These are phyloP conservation scores for Coccyzus lansbergi DNA, from an alignment of 2,797 vertebrate genomes.

Conservation along the genomic window DNA sequence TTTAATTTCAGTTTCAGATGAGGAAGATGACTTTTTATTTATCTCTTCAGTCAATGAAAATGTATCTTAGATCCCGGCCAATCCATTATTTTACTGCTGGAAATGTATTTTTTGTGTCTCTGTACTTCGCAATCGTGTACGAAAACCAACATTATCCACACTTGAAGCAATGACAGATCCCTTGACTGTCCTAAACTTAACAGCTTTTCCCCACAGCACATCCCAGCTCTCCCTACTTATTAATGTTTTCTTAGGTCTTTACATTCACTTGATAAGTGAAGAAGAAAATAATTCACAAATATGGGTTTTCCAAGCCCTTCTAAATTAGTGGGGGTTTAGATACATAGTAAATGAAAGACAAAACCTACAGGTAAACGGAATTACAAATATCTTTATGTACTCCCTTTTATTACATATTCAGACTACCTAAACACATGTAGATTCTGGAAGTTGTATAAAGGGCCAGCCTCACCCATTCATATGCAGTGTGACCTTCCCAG, in stretches of 20 bases:
- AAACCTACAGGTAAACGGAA: not conserved
- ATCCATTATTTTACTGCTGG: not conserved
- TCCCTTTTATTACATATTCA: not conserved
- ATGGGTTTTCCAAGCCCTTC: not conserved
- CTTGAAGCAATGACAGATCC: not conserved
- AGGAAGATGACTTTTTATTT: not conserved
- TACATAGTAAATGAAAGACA: not conserved
- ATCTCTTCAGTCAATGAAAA: not conserved
- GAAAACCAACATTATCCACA: not conserved
- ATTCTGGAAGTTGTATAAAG: not conserved
- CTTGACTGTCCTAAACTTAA: not conserved
- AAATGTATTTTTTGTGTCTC: not conserved
- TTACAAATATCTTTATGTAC: not conserved
- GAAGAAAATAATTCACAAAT: not conserved
- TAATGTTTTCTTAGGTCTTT: not conserved
- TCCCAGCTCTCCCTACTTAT: not conserved
- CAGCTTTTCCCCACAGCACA: not conserved
- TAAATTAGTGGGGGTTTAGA: not conserved
- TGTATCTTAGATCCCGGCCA: not conserved
- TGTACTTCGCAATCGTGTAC: not conserved
- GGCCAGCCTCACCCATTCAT: not conserved
- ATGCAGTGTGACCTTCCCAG: not conserved
- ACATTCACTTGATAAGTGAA: not conserved
- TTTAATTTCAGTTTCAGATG: not conserved
- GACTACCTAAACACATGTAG: not conserved